Evolutionary conservation across 2,797 vertebrate species (phyloP), one percentile per base, ranked within the genome.

Genomic region (Morus bassanus): DNA sequence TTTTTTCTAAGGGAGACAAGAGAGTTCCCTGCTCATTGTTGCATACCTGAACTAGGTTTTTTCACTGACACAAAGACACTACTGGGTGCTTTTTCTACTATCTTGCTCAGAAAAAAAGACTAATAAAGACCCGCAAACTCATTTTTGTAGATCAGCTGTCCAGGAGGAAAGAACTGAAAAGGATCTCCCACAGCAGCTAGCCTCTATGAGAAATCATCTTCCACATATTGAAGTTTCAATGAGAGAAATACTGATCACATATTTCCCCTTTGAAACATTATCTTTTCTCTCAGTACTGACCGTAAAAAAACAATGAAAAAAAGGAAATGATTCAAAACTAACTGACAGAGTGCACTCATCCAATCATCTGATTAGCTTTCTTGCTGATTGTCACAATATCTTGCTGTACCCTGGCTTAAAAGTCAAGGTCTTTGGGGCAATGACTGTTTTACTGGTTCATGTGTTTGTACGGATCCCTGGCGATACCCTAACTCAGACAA

Each of bases 321-420:
- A 75, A 30, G 72, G 85, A 93, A 93, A 68, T 89, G 24, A 96
- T 93, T 96, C 88, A 90, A 95, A 92, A 64, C 69, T 22, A 59
- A 88, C 77, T 65, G 77, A 48, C 85, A 67, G 57, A 74, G 28
- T 56, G 56, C 61, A 63, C 80, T 76, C 83, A 88, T 90, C 65
- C 30, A 65, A 46, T 78, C 63, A 94, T 64, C 73, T 68, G 73
- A 87, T 82, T 45, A 69, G 56, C 48, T 79, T 70, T 88, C 77
- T 84, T 27, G 17, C 70, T 82, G 28, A 4, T 27, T 45, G 21
- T 57, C 70, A 85, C 39, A 33, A 12, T 43, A 13, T 37, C 23
- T 86, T 59, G 31, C 54, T 75, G 13, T 43, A 21, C 16, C 18
- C 50, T 21, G 69, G 35, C 59, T 88, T 43, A 28, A 31, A 61